Base-by-base conservation (phyloP, 2,888 invertebrate species). In the Lamellibrachia satsuma region DNA sequence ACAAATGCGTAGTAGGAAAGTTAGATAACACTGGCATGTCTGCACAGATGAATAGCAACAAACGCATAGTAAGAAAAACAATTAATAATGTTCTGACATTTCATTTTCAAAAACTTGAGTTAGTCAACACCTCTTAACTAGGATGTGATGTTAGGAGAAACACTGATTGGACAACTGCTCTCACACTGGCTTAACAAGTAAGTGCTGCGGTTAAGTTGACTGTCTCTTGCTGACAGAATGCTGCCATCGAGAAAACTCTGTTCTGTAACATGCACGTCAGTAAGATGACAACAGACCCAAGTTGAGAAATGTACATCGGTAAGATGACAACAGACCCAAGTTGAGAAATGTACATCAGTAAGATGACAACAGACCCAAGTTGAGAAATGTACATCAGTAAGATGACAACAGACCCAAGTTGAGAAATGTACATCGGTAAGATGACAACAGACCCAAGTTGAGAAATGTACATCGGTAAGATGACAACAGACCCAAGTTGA, bases 221-320 rank as follows among this genome's bases (percentile, higher is more conserved):
- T 75, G 75, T 75, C 75, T 75, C 75, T 75, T 15, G 75, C 75
- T n/a, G 75, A 75, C 75, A 75, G 75, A 75, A 75, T 75, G 22
- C 75, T 75, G 75, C 75, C 75, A 75, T 75, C 75, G 22, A 75
- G 75, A 75, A 75, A 75, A 75, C 75, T 75, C 75, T 75, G 75
- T 15, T 75, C 75, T 75, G 75, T 75, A 75, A 75, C 15, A 75
- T 15, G 75, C n/a, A 75, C 75, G 22, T 75, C 22, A 75, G n/a
- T 75, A 75, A 75, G 57, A 15, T 57, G 8, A 15, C 75, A 22
- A 75, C 22, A 75, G 22, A 22, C 75, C 0, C 75, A n/a, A 22
- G 15, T 75, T 15, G n/a, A 11, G 15, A 22, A 22, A 22, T 75
- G 6, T 22, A 4, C n/a, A 6, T 2, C 75, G 1, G 39, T 39